Evolutionary conservation across 2,113 vertebrate species (phyloP).

Genomic region (Fregetta grallaria): DNA sequence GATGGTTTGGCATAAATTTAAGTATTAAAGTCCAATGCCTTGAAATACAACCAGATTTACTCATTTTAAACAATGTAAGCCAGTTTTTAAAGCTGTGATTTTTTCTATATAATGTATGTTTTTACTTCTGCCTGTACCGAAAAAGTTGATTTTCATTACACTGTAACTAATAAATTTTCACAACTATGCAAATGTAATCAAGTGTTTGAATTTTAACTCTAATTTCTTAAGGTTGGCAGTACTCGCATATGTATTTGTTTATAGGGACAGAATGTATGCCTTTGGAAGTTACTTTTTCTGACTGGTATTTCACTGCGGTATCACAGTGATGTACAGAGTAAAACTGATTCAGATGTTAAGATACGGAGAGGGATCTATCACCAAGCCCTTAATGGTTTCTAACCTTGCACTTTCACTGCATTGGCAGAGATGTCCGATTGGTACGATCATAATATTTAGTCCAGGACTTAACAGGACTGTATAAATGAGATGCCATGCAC

Average conservation of each 20-base stretch:
- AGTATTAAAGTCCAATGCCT: slow-evolving; percentile 51
- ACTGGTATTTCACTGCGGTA: neutral
- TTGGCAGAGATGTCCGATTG: neutral
- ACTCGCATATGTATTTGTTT: neutral
- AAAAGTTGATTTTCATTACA: slow-evolving; percentile 44
- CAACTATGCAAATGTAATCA: slow-evolving; percentile 43
- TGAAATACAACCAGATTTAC: slow-evolving; percentile 48
- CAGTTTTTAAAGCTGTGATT: slow-evolving; percentile 62
- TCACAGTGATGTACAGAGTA: neutral
- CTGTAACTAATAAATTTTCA: slow-evolving; percentile 70
- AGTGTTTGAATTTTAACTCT: neutral
- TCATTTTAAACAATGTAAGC: slow-evolving; percentile 58
- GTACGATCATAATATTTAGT: neutral
- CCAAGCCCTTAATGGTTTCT: neutral
- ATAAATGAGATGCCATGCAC: neutral
- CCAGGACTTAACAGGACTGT: neutral
- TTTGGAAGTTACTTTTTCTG: neutral
- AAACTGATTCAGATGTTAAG: neutral
- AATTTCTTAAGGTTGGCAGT: neutral
- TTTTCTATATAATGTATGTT: slow-evolving; percentile 50
- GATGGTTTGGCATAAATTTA: slow-evolving; percentile 47
- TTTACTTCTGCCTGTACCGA: slow-evolving; percentile 66
- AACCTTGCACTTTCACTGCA: neutral
- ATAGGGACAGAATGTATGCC: neutral
- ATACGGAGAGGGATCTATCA: neutral